A percentile compares a stretch with the other conserved stretches of the same genome.
phyloP scores from a whole-genome alignment of 2,888 invertebrate species.

The Allolobophora icterica region DNA sequence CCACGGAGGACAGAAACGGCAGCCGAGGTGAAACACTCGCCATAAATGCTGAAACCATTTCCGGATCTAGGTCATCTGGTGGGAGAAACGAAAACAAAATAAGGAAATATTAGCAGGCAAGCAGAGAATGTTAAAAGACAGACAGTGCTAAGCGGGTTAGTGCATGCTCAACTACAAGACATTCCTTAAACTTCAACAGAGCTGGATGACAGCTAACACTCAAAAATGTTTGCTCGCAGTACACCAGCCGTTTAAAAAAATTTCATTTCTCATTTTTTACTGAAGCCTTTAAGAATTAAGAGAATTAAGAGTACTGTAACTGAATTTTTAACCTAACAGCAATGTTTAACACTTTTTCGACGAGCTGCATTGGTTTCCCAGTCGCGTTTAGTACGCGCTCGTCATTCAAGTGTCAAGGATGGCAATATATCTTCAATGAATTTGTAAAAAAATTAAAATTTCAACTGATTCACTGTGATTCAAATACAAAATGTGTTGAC shows the following conservation, averaged over 20 bases:
- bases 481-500: not conserved
- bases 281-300: not conserved
- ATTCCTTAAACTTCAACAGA: not conserved
- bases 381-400: too few relatives aligned
- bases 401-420: too few relatives aligned
- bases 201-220: not conserved
- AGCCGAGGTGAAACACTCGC: not conserved
- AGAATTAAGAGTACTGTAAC: too few relatives aligned
- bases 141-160: not conserved
- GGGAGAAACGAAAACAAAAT: conserved; percentile 23
- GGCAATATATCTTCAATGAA: too few relatives aligned
- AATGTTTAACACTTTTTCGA: too few relatives aligned
- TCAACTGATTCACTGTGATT: not conserved
- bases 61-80: not conserved
- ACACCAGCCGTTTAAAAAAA: not conserved
- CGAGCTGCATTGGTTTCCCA: too few relatives aligned
- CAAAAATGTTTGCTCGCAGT: not conserved
- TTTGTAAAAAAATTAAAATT: not conserved
- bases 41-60: not conserved
- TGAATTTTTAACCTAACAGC: too few relatives aligned
- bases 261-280: not conserved
- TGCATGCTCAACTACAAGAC: not conserved
- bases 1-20: not conserved
- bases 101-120: conserved; percentile 28
- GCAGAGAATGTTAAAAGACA: conserved; percentile 6